Evolutionary conservation across 2,888 invertebrate genomes (phyloP).

Genomic region (Ptychoptera contaminata): DNA sequence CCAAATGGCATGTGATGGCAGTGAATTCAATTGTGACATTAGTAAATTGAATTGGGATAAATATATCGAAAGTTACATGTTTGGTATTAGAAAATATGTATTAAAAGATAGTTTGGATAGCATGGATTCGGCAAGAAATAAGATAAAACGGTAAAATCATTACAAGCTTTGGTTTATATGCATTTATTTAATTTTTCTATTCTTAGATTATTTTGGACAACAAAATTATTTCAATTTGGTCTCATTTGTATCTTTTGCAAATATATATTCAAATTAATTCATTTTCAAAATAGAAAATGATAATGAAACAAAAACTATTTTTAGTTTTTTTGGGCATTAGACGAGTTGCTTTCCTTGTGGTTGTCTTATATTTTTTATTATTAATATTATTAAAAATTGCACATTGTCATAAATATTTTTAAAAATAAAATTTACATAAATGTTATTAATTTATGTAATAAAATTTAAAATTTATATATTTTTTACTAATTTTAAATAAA

Average conservation of each 20-base stretch:
- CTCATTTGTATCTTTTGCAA: conserved; percentile 4
- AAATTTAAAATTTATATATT: too few species aligned
- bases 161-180: too few species aligned
- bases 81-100: conserved; percentile 71
- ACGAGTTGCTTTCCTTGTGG: too few species aligned
- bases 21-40: conserved; percentile 50
- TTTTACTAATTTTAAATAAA: too few species aligned
- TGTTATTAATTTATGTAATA: too few species aligned
- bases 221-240: conserved; percentile 37
- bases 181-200: conserved; percentile 3
- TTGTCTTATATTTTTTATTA: too few species aligned
- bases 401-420: too few species aligned
- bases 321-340: too few species aligned
- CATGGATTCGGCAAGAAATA: conserved; percentile 44
- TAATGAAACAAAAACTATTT: too few species aligned
- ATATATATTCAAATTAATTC: not conserved
- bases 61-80: conserved; percentile 64
- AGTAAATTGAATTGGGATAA: conserved; percentile 57
- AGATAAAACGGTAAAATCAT: conserved; percentile 42
- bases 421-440: too few species aligned
- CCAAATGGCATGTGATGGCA: conserved; percentile 33
- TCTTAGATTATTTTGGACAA: conserved; percentile 50
- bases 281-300: too few species aligned
- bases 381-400: too few species aligned
- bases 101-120: conserved; percentile 57